Base-by-base conservation (phyloP, 2,113 vertebrate genomes). In the Lethenteron camtschaticum region DNA sequence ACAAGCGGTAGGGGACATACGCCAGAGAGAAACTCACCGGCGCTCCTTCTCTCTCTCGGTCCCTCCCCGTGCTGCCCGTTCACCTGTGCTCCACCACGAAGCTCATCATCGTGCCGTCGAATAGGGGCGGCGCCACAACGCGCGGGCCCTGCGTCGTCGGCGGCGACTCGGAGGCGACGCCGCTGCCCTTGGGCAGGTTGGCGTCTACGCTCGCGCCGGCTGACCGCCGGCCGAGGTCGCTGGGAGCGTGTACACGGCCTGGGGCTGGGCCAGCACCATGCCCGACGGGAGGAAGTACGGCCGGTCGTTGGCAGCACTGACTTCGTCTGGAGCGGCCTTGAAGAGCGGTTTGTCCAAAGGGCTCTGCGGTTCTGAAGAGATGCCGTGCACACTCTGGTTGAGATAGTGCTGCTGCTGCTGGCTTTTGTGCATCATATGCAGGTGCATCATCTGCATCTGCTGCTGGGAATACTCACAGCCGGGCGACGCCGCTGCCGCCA, bases 71-170 rank as follows among this genome's bases (percentile, higher is more conserved):
- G 12, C 13, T 13, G 5, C 55, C 12, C 56, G 14, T 16, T 88
- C 81, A 96, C 81, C 86, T 80, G 77, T 95, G 94, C 76, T 96
- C 94, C 75, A 99, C 86, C 78, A 95, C 88, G 7, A 96, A 96
- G 76, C 90, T 90, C 94, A 96, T 90, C 76, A 90, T 96, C 68
- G 88, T 96, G 72, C 94, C 90, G 0, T 99, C 90, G 3, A 96
- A 96, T 4, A 87, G 90, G 3, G 90, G 88, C 0, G 90, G 89
- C 0, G 91, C 89, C 0, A 96, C 82, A 76, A 96, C 86, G 18
- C 87, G 77, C 0, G 91, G 87, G 9, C 88, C 87, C 16, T 63
- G 87, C 86, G 55, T 94, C 89, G 0, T 94, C 89, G 0, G 94
- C 87, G 0, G 79, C 83, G 79, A 96, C 84, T 82, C 88, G 90